phyloP scores from a whole-genome alignment of 2,797 vertebrate genomes.

The Neopelma chrysocephalum region DNA sequence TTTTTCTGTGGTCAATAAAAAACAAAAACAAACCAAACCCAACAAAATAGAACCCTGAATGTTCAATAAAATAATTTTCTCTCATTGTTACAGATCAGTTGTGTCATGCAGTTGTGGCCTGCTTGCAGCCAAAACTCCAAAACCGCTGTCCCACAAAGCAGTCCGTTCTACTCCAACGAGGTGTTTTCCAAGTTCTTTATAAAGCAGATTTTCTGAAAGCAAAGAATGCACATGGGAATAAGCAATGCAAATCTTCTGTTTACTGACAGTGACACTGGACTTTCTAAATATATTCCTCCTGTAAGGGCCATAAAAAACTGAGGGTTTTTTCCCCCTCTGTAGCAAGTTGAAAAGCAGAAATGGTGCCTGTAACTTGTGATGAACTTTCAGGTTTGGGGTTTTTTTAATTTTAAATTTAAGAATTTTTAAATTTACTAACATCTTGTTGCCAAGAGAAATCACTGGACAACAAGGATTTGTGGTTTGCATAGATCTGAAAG shows the following conservation, averaged over 20 bases:
- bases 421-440: background rate
- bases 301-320: background rate
- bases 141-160: background rate
- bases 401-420: background rate
- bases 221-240: conserved; percentile 35
- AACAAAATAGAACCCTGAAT: background rate
- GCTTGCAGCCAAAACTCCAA: background rate
- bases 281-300: conserved; percentile 46
- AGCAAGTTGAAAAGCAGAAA: background rate
- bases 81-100: background rate
- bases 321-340: rapidly evolving
- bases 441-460: background rate
- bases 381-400: background rate
- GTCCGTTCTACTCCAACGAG: background rate
- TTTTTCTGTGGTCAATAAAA: background rate
- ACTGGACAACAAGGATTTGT: background rate
- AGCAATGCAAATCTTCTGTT: conserved; percentile 45
- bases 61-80: background rate
- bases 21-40: background rate
- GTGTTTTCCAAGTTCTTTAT: conserved; percentile 12
- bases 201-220: conserved; percentile 33
- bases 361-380: background rate
- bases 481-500: background rate
- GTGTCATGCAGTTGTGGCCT: background rate
- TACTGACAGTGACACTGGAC: conserved; percentile 20